Conservation (phyloP, 1,140 invertebrate species). For the Latrodectus geometricus region DNA sequence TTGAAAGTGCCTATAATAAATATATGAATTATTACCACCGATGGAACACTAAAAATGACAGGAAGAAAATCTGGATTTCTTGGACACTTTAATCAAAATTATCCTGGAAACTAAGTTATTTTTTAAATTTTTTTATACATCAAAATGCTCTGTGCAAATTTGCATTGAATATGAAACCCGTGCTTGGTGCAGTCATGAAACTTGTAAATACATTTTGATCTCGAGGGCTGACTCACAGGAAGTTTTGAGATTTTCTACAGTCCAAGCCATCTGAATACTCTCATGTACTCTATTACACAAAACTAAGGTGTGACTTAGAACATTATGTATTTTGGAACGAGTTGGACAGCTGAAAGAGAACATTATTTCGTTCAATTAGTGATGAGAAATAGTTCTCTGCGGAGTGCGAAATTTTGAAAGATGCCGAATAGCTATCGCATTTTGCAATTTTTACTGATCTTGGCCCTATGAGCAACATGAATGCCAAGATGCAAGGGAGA, state of each 20-base stretch:
- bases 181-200: constrained; percentile 44
- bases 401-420: not conserved
- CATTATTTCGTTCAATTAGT: not conserved
- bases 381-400: not conserved
- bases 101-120: constrained; percentile 21
- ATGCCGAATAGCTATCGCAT: not conserved
- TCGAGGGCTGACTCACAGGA: constrained; percentile 2
- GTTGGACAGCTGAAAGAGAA: not conserved
- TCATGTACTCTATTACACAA: not conserved
- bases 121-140: constrained; percentile 36
- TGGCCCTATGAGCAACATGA: not conserved
- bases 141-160: constrained; percentile 29
- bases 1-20: not conserved
- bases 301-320: not conserved
- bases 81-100: constrained; percentile 34
- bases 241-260: constrained; percentile 23
- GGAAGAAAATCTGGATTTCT: constrained; percentile 10
- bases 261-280: not conserved
- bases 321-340: not conserved
- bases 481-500: not conserved
- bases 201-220: constrained; percentile 14
- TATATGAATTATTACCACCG: not conserved
- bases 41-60: not conserved
- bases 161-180: constrained; percentile 54
- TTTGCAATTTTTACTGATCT: not conserved